Evolutionary conservation across 2,797 vertebrate genomes (phyloP).

Genomic region (Acropternis orthonyx): DNA sequence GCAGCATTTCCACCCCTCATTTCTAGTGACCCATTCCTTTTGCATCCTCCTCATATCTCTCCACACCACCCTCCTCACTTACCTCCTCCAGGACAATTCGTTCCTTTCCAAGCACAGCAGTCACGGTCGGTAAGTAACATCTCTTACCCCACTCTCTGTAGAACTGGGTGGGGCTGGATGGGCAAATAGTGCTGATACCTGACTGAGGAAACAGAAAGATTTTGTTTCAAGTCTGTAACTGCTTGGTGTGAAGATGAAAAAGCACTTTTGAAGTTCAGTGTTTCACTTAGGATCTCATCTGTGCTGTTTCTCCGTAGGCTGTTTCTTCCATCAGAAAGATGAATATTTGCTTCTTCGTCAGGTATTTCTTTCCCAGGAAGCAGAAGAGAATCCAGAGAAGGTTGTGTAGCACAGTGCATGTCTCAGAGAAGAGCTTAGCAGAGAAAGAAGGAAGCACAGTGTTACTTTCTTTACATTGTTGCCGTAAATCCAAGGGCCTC

Average conservation of each 20-base stretch:
- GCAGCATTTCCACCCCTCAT: slow-evolving; percentile 92
- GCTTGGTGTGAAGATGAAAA: neutral
- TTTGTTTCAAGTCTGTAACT: neutral
- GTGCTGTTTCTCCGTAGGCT: neutral
- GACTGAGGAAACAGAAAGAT: neutral
- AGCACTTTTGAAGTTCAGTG: neutral
- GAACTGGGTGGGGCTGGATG: neutral
- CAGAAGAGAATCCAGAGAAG: neutral
- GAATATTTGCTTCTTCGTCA: neutral
- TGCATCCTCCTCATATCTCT: slow-evolving; percentile 90
- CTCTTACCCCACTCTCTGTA: neutral
- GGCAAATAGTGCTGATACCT: neutral
- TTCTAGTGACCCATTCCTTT: slow-evolving; percentile 93
- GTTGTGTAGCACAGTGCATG: neutral
- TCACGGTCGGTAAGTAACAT: slow-evolving; percentile 88
- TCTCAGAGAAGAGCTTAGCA: neutral
- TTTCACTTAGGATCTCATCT: neutral
- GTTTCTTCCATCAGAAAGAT: neutral
- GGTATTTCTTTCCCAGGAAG: neutral
- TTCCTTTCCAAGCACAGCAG: slow-evolving; percentile 95
- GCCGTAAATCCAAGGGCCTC: too few relatives aligned
- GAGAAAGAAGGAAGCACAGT: neutral
- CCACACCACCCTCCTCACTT: slow-evolving; percentile 90
- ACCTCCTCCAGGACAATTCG: slow-evolving; percentile 89
- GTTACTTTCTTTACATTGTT: neutral